Base-by-base conservation (phyloP, 2,888 invertebrate species). In the Rotaria sp. region DNA sequence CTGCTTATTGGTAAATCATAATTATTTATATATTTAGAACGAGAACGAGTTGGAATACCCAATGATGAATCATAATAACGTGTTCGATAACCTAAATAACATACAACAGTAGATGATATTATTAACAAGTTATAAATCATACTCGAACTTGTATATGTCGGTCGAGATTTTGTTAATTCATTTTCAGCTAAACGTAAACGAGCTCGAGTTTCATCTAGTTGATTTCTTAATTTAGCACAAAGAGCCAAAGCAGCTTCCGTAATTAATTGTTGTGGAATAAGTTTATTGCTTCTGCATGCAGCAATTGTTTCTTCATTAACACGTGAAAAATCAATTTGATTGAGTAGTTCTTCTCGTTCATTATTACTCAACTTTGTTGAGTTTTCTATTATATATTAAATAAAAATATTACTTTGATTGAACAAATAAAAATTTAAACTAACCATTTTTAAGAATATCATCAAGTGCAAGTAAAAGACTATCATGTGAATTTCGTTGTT, bases 181-280 rank as follows among this genome's bases (percentile, higher is more conserved):
- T 45, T 24, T 80, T 80, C 80, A 80, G n/a, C 45, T 24, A n/a
- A n/a, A 45, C 45, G 41, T 80, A 80, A n/a, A 45, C 80, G 80
- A 45, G 8, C 15, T 50, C 75, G 50, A 15, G 85, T 74, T 59
- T 86, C 85, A 18, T 89, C 89, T 48, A 90, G 87, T 85, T 90
- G 90, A 15, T 88, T 85, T 80, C 90, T 88, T 11, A 90, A 88
- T 48, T 88, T 88, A 26, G 88, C 84, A 87, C 90, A 90, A 59
- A 90, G 88, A 15, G 88, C 88, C 13, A 90, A 87, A 11, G 90
- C 90, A 2, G 90, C 90, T 84, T 88, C 88, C 1, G 90, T 90
- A 24, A 90, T 88, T 84, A 88, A 88, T 10, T 87, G 86, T 24
- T 88, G 88, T 0, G 90, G 90, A 15, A 90, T 89, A 1, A 90